phyloP scores from a whole-genome alignment of 2,113 vertebrate genomes.

The Thinocorus orbignyianus region DNA sequence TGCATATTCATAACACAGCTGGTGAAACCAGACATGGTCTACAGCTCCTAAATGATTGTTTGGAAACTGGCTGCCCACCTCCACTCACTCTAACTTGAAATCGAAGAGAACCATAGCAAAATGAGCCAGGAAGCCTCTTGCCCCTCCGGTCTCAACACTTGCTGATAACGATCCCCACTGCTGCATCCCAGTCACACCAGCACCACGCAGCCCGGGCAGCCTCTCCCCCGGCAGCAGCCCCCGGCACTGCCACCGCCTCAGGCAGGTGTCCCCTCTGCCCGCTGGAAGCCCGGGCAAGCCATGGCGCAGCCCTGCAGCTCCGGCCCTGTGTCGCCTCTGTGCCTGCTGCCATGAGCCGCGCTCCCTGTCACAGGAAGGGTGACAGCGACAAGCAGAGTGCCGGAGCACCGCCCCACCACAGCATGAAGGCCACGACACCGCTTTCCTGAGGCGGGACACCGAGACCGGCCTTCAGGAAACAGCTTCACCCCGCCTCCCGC shows the following conservation, averaged over 20 bases:
- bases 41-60: accelerated
- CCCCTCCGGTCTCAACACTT: accelerated
- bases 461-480: too few relatives aligned
- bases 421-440: background rate
- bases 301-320: too few relatives aligned
- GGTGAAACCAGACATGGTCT: background rate
- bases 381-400: background rate
- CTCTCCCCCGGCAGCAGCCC: too few relatives aligned
- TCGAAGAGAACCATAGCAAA: accelerated
- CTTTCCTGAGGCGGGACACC: accelerated
- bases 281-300: background rate
- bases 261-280: background rate
- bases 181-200: accelerated
- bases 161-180: accelerated
- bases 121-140: background rate
- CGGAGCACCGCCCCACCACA: too few relatives aligned
- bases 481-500: background rate
- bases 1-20: accelerated
- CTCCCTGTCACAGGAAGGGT: accelerated
- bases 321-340: too few relatives aligned
- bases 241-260: background rate
- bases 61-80: background rate
- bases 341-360: background rate
- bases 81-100: background rate
- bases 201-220: accelerated